These are phyloP conservation scores for Austrolebias charrua DNA, from an alignment of 2,797 vertebrate species.

Conservation along the genomic window DNA sequence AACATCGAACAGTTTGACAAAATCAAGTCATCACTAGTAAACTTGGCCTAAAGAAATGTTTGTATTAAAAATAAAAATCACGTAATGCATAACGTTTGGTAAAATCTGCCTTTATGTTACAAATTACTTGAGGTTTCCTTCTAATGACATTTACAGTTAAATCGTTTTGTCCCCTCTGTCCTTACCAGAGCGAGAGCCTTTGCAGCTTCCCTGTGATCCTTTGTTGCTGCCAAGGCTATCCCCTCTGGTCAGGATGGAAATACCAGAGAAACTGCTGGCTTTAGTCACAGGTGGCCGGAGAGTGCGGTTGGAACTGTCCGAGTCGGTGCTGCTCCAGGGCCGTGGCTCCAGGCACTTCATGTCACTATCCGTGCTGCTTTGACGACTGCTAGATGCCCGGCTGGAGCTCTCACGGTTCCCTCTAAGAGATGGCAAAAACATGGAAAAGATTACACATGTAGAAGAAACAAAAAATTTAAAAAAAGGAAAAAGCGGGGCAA, in stretches of 20 bases:
- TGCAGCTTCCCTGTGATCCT: slow-evolving; percentile 82
- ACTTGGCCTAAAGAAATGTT: too few species aligned
- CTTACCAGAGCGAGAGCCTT: slow-evolving; percentile 83
- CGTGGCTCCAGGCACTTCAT: slow-evolving; percentile 95
- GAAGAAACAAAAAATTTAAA: slow-evolving; percentile 1
- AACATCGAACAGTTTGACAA: too few species aligned
- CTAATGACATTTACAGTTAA: not conserved
- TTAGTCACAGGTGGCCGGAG: slow-evolving; percentile 95
- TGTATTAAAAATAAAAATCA: too few species aligned
- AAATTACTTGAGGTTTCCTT: not conserved
- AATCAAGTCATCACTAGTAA: too few species aligned
- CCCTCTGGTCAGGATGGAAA: slow-evolving; percentile 95
- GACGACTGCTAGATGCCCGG: slow-evolving; percentile 91
- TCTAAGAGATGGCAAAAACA: slow-evolving; percentile 77
- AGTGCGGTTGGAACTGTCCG: slow-evolving; percentile 90
- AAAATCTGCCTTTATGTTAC: not conserved
- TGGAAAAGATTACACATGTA: slow-evolving; percentile 28
- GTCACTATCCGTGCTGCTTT: slow-evolving; percentile 98
- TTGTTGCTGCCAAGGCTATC: slow-evolving; percentile 96
- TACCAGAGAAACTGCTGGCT: slow-evolving; percentile 99
- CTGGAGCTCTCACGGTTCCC: slow-evolving; percentile 90
- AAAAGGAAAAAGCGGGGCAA: not conserved
- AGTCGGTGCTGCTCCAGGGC: slow-evolving; percentile 99
- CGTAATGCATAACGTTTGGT: too few species aligned
- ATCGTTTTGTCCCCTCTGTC: not conserved